Evolutionary conservation across 1,140 invertebrate species (phyloP).

Genomic region (Sinella curviseta): DNA sequence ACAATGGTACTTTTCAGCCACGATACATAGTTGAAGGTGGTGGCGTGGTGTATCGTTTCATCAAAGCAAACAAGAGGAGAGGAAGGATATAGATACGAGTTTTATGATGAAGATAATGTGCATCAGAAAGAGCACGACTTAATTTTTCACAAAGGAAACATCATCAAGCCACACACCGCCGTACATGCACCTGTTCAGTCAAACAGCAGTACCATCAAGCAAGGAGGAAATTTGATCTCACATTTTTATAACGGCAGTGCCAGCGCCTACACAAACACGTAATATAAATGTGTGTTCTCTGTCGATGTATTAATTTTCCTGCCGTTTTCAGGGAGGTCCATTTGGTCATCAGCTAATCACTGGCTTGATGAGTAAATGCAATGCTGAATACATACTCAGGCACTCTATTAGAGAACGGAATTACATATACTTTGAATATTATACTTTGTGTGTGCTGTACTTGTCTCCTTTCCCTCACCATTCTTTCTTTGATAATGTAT

Average conservation of each 20-base stretch:
- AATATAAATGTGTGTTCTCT: neutral
- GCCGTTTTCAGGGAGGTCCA: conserved; percentile 13
- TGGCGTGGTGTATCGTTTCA: no score
- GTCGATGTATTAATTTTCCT: neutral
- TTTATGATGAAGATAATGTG: neutral
- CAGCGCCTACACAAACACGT: neutral
- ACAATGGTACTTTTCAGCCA: no score
- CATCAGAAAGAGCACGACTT: neutral
- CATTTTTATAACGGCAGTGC: neutral
- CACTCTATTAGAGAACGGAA: no score
- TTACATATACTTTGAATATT: no score
- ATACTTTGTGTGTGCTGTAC: neutral
- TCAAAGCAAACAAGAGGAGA: no score
- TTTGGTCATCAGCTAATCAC: conserved; percentile 5
- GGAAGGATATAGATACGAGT: no score
- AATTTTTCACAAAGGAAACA: neutral
- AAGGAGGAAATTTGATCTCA: neutral
- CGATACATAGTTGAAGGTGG: no score
- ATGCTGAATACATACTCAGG: neutral
- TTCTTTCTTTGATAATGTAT: neutral
- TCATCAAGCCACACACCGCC: neutral
- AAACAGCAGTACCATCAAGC: neutral
- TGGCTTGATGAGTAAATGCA: neutral
- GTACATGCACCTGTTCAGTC: neutral
- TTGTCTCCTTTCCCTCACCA: neutral